Percentiles rank a stretch among this genome's conserved stretches.
These are phyloP conservation scores for Cyrtodaria siliqua DNA, from an alignment of 2,888 invertebrate species.

Conservation along the genomic window DNA sequence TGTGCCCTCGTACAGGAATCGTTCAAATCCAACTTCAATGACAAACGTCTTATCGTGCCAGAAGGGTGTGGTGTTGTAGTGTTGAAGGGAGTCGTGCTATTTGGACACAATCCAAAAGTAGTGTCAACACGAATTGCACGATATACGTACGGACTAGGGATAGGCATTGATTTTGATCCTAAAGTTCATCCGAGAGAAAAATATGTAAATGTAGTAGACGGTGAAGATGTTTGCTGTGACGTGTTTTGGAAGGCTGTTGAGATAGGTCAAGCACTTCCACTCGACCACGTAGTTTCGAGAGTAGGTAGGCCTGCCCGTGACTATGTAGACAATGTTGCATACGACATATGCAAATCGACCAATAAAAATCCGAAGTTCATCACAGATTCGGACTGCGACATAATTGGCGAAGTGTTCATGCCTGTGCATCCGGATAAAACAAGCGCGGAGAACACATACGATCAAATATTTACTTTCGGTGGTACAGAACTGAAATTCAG, in stretches of 20 bases:
- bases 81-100: constrained; percentile 47
- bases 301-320: not conserved
- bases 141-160: not conserved
- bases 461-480: not conserved
- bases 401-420: not conserved
- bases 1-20: constrained; percentile 37
- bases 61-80: constrained; percentile 42
- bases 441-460: not conserved
- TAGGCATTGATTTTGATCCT: not conserved
- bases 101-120: constrained; percentile 40
- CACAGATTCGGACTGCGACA: not conserved
- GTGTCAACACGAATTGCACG: constrained; percentile 23
- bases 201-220: not conserved
- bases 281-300: not conserved
- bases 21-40: constrained; percentile 15
- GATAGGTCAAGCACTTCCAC: not conserved
- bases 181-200: not conserved
- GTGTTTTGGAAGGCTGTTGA: constrained; percentile 1
- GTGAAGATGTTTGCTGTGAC: not conserved
- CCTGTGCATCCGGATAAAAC: not conserved
- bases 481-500: not conserved
- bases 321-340: not conserved
- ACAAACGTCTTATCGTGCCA: constrained; percentile 38
- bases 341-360: not conserved
- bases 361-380: not conserved